Base-by-base conservation (phyloP, 2,888 invertebrate genomes). In the Synergus gifuensis region DNA sequence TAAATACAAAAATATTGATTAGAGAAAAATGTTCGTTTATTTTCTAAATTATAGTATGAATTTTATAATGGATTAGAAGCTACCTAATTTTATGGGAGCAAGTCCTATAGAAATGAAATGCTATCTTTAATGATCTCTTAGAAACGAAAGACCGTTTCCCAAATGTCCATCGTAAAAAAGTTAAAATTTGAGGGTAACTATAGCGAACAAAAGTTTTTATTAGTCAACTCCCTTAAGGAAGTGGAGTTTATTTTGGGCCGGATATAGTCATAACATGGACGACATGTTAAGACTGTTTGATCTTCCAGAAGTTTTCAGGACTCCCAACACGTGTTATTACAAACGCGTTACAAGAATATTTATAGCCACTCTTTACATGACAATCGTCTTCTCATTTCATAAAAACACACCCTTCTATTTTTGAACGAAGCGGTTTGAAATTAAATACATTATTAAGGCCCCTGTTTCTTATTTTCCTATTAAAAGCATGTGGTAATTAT, bases 231-330 rank as follows among this genome's bases (percentile, higher is more conserved):
- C 44, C 58, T 36, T 78, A 78, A 85, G 83, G 83, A 85, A 85
- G 82, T 78, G 69, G 40, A 60, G 85, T 85, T 83, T 84, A 85
- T 85, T 85, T 85, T 84, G 73, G 79, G 79, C 83, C 82, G 84
- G 81, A 85, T 83, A 83, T 81, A 79, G 81, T 79, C 78, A 81
- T 62, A 78, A 80, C 79, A 79, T 77, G 80, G 76, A 79, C 63
- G 69, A 54, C 64, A 76, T 63, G 67, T 36, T 9, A 28, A 69
- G 36, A 54, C 28, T 73, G 36, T 73, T 73, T 54, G 54, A 73
- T 73, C 36, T 49, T 49, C 73, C 73, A 54, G 73, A 73, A 73
- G 73, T 73, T 36, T 54, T 73, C 54, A 54, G 54, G 73, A 73
- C 54, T 54, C 67, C 28, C 49, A 73, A 73, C 73, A 54, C 73